A percentile compares a stretch with the other conserved stretches of the same genome.
These are phyloP conservation scores for Psittacara wagleri DNA, from an alignment of 2,113 vertebrate species.

Conservation along the genomic window DNA sequence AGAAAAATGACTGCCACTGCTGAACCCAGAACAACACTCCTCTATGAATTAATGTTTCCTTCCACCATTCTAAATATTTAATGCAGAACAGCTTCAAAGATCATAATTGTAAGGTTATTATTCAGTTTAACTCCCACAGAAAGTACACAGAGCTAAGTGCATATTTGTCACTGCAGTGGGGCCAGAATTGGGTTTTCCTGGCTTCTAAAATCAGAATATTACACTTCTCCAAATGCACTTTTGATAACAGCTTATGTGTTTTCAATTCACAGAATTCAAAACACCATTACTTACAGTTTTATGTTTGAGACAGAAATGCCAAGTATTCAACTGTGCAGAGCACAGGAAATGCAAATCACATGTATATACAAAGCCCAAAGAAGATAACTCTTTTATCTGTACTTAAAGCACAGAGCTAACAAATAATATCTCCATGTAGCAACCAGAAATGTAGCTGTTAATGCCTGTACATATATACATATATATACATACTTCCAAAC, in stretches of 20 bases:
- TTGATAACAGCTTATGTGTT: slow-evolving; percentile 46
- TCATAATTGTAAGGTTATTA: slow-evolving; percentile 34
- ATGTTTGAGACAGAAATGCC: slow-evolving; percentile 16
- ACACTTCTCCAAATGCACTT: slow-evolving; percentile 29
- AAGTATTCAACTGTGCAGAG: slow-evolving; percentile 14
- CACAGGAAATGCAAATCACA: slow-evolving; percentile 4
- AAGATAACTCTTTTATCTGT: neutral
- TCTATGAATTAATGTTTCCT: slow-evolving; percentile 35
- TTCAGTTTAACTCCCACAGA: slow-evolving; percentile 32
- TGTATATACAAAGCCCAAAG: neutral
- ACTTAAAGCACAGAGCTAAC: neutral
- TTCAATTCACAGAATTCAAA: slow-evolving; percentile 41
- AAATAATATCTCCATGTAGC: neutral
- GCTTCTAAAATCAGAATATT: slow-evolving; percentile 57
- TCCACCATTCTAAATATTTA: slow-evolving; percentile 42
- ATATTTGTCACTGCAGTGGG: neutral
- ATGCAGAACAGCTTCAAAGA: slow-evolving; percentile 52
- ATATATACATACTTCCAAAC: neutral
- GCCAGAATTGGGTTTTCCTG: slow-evolving; percentile 26
- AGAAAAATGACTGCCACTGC: no score
- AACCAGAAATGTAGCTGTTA: neutral
- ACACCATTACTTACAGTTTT: slow-evolving; percentile 30
- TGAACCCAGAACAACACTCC: neutral
- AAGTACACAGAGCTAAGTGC: neutral
- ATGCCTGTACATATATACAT: neutral